Evolutionary conservation across 2,888 invertebrate genomes (phyloP), one percentile per base, ranked within the genome.

Genomic region (Chalcis sispes): DNA sequence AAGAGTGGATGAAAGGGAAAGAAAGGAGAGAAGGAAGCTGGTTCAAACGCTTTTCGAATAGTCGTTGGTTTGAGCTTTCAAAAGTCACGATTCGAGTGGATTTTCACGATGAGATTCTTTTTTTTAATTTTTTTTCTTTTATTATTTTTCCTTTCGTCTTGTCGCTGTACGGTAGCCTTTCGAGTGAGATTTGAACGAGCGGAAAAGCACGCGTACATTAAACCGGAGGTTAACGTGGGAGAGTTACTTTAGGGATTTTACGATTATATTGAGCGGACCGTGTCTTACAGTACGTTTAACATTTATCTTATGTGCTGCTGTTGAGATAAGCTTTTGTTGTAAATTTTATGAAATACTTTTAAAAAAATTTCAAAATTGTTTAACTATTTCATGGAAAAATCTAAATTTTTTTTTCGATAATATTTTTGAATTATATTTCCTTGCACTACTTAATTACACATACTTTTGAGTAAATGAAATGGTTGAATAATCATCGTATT

Each of bases 201-300:
- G 67, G 42, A 67, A 58, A 58, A 67, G 46, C 56, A 56, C 20
- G 56, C 46, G 46, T 29, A 2, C 29, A 27, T 42, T 32, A 36
- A n/a, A 20, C 46, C 5, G 36, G 59, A 23, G 66, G 15, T 56
- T 25, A 29, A 42, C 61, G 27, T 42, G 40, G 56, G 8, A 50
- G 65, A 54, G 32, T 72, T 64, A 64, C 71, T 72, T 72, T 64
- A 2, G 46, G 23, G 71, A 64, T 54, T 72, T 72, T 72, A 72
- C 64, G 71, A 72, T 72, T 72, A 64, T 64, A 72, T 54, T 32
- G 54, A 56, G 62, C 23, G 42, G 52, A 20, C 18, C 23, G 40
- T 13, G 52, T 13, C 50, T 65, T 7, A 18, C 27, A 15, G 7
- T 48, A 48, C 69, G 20, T 36, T 61, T 61, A 70, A 61, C 61